These are phyloP conservation scores for Arion vulgaris DNA, from an alignment of 1,140 invertebrate genomes.

Conservation along the genomic window DNA sequence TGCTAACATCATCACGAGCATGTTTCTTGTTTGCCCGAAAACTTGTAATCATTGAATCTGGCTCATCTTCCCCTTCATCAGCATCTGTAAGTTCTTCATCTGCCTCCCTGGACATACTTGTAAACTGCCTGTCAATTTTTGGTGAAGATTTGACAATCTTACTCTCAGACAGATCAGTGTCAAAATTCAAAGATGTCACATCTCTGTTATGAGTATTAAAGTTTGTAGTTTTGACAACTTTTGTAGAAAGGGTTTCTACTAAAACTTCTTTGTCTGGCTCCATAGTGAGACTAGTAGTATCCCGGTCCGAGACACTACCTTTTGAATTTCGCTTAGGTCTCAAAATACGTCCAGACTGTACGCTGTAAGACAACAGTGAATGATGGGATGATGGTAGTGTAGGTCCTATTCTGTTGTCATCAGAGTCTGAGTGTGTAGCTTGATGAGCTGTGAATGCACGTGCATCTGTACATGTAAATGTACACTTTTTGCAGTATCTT, in stretches of 20 bases:
- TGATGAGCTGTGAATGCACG: constrained; percentile 64
- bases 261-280: neutral
- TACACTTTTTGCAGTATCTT: constrained; percentile 64
- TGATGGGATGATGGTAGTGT: neutral
- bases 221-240: neutral
- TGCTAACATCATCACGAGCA: neutral
- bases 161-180: neutral
- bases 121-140: neutral
- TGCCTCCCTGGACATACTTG: neutral
- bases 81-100: neutral
- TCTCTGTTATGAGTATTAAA: neutral
- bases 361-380: neutral
- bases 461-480: constrained; percentile 59
- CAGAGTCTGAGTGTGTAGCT: constrained; percentile 54
- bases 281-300: neutral
- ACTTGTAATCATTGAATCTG: constrained; percentile 3
- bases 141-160: neutral
- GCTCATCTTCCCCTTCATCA: constrained; percentile 11
- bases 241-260: neutral
- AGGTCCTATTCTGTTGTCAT: neutral
- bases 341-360: neutral
- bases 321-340: neutral
- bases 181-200: neutral
- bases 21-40: constrained; percentile 18
- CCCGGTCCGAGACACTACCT: neutral